Conservation (phyloP, 1,140 invertebrate species). For the Caenorhabditis latens region DNA sequence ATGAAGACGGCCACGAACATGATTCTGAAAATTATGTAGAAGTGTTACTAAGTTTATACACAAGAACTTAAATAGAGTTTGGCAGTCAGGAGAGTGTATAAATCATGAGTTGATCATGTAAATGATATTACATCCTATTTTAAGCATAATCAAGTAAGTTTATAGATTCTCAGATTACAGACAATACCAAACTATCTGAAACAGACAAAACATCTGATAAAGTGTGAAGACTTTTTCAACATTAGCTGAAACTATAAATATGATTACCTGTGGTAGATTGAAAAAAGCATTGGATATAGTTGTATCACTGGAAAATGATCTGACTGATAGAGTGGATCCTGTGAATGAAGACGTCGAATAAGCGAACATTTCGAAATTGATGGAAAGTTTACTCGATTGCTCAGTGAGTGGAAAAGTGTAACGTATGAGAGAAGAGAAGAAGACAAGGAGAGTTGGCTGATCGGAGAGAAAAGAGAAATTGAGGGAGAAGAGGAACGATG, state of each 20-base stretch:
- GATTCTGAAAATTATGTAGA: neutral
- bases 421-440: constrained; percentile 7
- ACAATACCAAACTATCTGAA: too few species aligned
- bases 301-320: constrained; percentile 45
- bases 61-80: too few species aligned
- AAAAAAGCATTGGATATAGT: constrained; percentile 34
- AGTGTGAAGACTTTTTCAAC: neutral
- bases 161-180: too few species aligned
- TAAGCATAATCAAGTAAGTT: too few species aligned
- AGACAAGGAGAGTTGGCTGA: constrained; percentile 7
- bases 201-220: neutral
- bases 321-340: constrained; percentile 29
- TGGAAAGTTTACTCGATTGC: constrained; percentile 46
- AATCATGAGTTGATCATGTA: too few species aligned
- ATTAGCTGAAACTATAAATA: neutral
- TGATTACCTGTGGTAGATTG: constrained; percentile 27
- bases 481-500: neutral
- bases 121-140: too few species aligned
- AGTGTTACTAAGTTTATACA: too few species aligned
- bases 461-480: constrained; percentile 46
- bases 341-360: constrained; percentile 49
- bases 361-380: constrained; percentile 33
- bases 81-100: too few species aligned
- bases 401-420: constrained; percentile 38
- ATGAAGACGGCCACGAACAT: neutral